Evolutionary conservation across 2,113 vertebrate genomes (phyloP).

Genomic region (Lasiurus cinereus): DNA sequence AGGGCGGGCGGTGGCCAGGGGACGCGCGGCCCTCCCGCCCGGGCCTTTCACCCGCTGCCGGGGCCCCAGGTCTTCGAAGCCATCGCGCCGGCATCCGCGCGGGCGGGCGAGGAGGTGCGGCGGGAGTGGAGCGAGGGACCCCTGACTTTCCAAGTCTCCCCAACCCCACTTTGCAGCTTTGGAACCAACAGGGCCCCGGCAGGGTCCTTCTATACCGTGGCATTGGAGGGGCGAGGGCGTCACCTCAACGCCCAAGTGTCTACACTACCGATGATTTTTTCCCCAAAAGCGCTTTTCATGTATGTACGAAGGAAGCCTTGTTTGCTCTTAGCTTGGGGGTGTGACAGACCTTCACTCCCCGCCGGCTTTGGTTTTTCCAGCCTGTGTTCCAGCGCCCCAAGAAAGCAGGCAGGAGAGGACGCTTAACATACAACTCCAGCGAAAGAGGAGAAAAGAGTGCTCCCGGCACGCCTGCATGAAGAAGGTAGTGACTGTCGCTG

Average conservation of each 20-base stretch:
- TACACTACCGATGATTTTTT: neutral
- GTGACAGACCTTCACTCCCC: neutral
- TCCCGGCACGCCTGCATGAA: neutral
- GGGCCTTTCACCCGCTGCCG: neutral
- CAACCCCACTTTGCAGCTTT: neutral
- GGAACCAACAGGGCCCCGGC: neutral
- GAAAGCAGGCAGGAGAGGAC: neutral
- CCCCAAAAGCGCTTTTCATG: neutral
- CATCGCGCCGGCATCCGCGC: neutral
- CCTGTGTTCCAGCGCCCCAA: neutral
- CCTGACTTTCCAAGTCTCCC: neutral
- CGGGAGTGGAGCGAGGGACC: neutral
- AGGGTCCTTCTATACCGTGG: neutral
- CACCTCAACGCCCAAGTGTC: neutral
- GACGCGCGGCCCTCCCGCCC: accelerated
- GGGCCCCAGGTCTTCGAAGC: neutral
- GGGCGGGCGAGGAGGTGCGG: neutral
- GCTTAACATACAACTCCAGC: slow-evolving; percentile 6
- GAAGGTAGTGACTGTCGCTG: neutral
- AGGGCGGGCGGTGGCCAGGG: neutral
- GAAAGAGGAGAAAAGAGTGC: neutral
- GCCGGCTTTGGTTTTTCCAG: neutral
- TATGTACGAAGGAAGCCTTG: neutral
- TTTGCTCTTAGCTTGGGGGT: neutral
- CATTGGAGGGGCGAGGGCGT: neutral